A percentile compares a stretch with the other conserved stretches of the same genome.
Evolutionary conservation across 2,888 invertebrate genomes (phyloP).

Genomic region (Leptinotarsa rubiginosa): DNA sequence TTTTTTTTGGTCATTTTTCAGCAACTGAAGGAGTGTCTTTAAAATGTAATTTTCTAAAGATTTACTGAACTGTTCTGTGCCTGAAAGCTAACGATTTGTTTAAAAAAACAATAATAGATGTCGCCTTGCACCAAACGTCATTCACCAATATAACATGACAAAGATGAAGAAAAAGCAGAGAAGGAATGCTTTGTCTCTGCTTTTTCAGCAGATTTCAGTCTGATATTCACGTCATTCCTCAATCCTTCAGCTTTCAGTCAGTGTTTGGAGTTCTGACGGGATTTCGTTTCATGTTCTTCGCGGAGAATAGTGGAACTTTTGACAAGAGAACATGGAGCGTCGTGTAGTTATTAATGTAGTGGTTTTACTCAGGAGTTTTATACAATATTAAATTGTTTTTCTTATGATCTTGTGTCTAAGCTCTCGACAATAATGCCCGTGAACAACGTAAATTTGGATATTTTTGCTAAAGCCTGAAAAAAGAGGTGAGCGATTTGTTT

Average conservation of each 20-base stretch:
- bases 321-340: slow-evolving; percentile 49
- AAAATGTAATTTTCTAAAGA: too few relatives aligned
- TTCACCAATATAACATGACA: not conserved
- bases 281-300: slow-evolving; percentile 15
- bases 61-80: too few relatives aligned
- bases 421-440: slow-evolving; percentile 66
- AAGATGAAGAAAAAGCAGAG: slow-evolving; percentile 3
- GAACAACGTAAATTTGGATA: slow-evolving; percentile 60
- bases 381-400: slow-evolving; percentile 57
- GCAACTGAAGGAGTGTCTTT: too few relatives aligned
- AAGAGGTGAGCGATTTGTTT: slow-evolving; percentile 45
- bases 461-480: slow-evolving; percentile 41
- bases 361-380: slow-evolving; percentile 59
- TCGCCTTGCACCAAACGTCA: too few relatives aligned
- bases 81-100: too few relatives aligned
- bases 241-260: slow-evolving; percentile 17
- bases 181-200: not conserved
- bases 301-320: slow-evolving; percentile 8
- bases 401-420: slow-evolving; percentile 65
- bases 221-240: slow-evolving; percentile 15
- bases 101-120: too few relatives aligned
- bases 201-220: slow-evolving; percentile 19
- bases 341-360: slow-evolving; percentile 52
- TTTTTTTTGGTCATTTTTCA: too few relatives aligned
- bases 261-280: slow-evolving; percentile 16